phyloP scores from a whole-genome alignment of 2,888 invertebrate genomes.

The Clunio marinus region DNA sequence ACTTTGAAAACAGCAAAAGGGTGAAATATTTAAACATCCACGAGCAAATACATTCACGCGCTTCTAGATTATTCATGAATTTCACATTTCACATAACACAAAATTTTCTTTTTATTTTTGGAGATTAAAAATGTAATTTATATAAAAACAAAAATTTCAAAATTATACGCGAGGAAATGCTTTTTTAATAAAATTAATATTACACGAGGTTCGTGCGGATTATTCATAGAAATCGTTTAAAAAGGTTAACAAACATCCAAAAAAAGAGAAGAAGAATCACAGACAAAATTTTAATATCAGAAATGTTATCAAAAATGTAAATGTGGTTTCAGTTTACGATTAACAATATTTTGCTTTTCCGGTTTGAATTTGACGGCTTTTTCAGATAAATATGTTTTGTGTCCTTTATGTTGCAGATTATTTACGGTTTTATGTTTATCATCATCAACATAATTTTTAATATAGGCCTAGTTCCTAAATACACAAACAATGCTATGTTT shows the following conservation, averaged over 20 bases:
- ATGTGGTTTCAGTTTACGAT: background rate
- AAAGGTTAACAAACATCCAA: background rate
- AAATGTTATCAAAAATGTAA: conserved; percentile 20
- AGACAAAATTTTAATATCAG: no score
- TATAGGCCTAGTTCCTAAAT: no score
- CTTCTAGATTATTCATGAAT: background rate
- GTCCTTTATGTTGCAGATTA: background rate
- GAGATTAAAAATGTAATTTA: conserved; percentile 7
- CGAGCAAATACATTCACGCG: no score
- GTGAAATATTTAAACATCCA: no score
- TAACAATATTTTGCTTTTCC: background rate
- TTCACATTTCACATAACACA: background rate
- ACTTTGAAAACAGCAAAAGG: no score
- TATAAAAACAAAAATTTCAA: background rate
- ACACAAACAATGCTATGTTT: no score
- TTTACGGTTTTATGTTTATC: background rate
- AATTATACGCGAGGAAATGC: background rate
- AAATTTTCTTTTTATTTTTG: no score
- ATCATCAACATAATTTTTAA: no score
- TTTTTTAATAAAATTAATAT: background rate
- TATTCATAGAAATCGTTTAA: background rate
- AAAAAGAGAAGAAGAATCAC: background rate
- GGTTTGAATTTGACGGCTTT: background rate
- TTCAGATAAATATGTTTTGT: background rate
- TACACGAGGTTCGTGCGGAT: background rate